Evolutionary conservation across 2,113 vertebrate species (phyloP).

Genomic region (Epinephelus moara): DNA sequence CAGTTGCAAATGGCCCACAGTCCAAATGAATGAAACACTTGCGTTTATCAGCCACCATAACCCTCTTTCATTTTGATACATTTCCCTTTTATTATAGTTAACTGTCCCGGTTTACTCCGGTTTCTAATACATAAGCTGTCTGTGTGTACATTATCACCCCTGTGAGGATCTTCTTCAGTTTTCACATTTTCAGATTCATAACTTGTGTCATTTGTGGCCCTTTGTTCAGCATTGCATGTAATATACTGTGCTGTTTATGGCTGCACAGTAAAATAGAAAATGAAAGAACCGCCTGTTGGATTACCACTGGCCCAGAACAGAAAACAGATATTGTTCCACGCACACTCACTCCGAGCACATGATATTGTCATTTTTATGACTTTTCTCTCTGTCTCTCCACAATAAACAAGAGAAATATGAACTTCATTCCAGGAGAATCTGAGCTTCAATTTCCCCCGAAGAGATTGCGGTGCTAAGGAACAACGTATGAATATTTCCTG

Average conservation of each 20-base stretch:
- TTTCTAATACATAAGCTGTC: constrained; percentile 25
- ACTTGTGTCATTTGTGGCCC: constrained; percentile 51
- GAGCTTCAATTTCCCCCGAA: constrained; percentile 56
- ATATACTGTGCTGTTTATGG: constrained; percentile 65
- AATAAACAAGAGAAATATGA: constrained; percentile 77
- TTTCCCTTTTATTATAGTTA: constrained; percentile 41
- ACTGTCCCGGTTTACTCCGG: constrained; percentile 24
- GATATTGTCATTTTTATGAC: constrained; percentile 74
- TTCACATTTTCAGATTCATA: constrained; percentile 61
- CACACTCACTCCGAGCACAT: constrained; percentile 52
- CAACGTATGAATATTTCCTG: constrained; percentile 62
- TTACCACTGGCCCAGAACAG: constrained; percentile 60
- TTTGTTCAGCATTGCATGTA: constrained; percentile 55
- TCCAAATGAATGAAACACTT: constrained; percentile 14
- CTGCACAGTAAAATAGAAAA: constrained; percentile 64
- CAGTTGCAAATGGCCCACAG: neutral
- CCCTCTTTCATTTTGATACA: constrained; percentile 32
- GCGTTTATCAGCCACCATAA: constrained; percentile 13
- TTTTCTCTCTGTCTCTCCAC: constrained; percentile 47
- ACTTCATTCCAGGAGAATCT: constrained; percentile 63
- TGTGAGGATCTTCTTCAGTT: constrained; percentile 26
- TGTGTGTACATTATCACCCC: constrained; percentile 21
- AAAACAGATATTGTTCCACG: constrained; percentile 67
- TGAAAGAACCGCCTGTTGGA: constrained; percentile 61
- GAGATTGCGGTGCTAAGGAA: constrained; percentile 48